These are phyloP conservation scores for Paramuricea clavata DNA, from an alignment of 92 coral and sea anemone species.

Conservation along the genomic window DNA sequence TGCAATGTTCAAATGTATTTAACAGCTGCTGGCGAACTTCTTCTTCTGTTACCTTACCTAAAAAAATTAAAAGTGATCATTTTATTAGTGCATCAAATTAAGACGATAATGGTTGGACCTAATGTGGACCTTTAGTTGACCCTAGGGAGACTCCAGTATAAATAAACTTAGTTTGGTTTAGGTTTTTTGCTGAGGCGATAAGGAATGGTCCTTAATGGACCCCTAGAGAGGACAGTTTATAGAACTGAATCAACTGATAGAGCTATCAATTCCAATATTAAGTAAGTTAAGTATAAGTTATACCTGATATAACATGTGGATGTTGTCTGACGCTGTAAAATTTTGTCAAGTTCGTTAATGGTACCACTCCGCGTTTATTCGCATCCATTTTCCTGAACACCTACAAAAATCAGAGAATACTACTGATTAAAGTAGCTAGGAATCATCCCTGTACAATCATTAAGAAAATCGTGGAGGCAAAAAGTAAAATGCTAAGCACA, in stretches of 20 bases:
- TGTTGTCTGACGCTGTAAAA: constrained; percentile 89
- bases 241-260: too few relatives aligned
- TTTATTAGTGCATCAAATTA: too few relatives aligned
- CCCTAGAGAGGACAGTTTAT: too few relatives aligned
- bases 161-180: too few relatives aligned
- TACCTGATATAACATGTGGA: constrained; percentile 89
- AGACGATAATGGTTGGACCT: too few relatives aligned
- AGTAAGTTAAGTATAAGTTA: background rate
- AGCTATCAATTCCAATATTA: background rate
- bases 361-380: constrained; percentile 85
- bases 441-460: too few relatives aligned
- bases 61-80: background rate
- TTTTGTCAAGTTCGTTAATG: constrained; percentile 82
- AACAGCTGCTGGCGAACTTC: constrained; percentile 81
- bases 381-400: constrained; percentile 95
- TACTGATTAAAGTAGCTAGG: too few relatives aligned
- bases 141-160: too few relatives aligned
- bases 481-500: too few relatives aligned
- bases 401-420: constrained; percentile 71
- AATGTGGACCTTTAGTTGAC: too few relatives aligned
- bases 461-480: background rate
- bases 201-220: too few relatives aligned
- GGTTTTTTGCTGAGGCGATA: too few relatives aligned
- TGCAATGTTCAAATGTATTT: constrained; percentile 84
- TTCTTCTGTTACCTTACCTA: constrained; percentile 80